Percentiles rank a stretch among this genome's conserved stretches.
Evolutionary conservation across 2,888 invertebrate species (phyloP).

Genomic region (Herminia tarsipennalis): DNA sequence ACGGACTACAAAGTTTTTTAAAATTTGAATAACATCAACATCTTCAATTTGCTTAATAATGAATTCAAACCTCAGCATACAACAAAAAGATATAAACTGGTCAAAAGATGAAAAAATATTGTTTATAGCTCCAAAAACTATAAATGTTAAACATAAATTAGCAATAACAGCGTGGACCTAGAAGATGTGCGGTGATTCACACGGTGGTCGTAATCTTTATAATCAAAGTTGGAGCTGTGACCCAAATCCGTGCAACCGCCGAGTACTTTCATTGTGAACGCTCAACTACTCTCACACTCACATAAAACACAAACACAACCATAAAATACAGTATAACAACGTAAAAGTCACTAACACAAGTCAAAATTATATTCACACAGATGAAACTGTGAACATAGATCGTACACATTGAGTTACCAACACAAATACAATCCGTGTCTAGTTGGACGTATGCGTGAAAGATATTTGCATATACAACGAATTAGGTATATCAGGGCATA

Average conservation of each 20-base stretch:
- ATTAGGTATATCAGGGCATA: slow-evolving; percentile 47
- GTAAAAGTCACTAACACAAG: slow-evolving; percentile 39
- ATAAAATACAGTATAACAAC: slow-evolving; percentile 28
- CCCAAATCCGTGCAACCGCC: slow-evolving; percentile 82
- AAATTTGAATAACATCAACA: no score
- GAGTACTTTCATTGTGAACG: slow-evolving; percentile 84
- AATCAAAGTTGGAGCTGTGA: slow-evolving; percentile 83
- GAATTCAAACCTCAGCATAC: no score
- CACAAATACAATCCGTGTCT: slow-evolving; percentile 36
- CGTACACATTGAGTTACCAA: slow-evolving; percentile 41
- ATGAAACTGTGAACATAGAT: slow-evolving; percentile 31
- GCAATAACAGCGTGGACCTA: slow-evolving; percentile 46
- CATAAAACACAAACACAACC: slow-evolving; percentile 44
- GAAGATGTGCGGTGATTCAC: slow-evolving; percentile 82
- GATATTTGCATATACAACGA: slow-evolving; percentile 53
- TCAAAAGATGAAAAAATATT: no score
- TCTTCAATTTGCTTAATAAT: no score
- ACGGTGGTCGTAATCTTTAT: slow-evolving; percentile 80
- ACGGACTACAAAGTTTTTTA: no score
- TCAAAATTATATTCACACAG: slow-evolving; percentile 19
- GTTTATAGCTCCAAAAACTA: no score
- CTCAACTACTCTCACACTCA: slow-evolving; percentile 67
- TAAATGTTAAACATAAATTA: slow-evolving; percentile 31
- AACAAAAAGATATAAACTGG: no score
- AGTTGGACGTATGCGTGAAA: slow-evolving; percentile 51